Conservation (phyloP, 2,113 vertebrate species). For the Rynchops niger region DNA sequence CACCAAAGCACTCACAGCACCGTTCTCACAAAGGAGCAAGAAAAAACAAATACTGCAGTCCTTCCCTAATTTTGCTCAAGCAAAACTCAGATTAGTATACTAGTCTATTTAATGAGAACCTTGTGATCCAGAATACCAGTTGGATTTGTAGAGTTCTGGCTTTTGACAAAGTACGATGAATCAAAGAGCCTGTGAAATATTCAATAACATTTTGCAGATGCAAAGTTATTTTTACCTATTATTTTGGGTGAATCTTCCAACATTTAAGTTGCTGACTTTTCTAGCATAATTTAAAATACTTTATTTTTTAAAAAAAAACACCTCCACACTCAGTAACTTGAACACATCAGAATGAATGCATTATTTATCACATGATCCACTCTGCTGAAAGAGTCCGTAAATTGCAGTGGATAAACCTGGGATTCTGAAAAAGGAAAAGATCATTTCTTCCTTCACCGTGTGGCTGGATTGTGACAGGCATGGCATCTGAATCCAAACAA, state of each 20-base stretch:
- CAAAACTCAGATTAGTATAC: neutral
- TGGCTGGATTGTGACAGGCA: neutral
- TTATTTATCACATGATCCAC: neutral
- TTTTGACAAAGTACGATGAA: neutral
- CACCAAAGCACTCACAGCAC: neutral
- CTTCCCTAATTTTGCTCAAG: neutral
- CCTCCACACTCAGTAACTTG: neutral
- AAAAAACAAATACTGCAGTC: neutral
- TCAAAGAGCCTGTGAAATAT: neutral
- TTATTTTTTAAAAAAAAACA: neutral
- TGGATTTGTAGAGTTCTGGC: neutral
- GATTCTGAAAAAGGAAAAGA: neutral
- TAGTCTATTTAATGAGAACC: neutral
- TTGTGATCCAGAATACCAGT: fast-evolving
- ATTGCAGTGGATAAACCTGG: neutral
- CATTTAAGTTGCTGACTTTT: neutral
- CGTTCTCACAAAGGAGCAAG: neutral
- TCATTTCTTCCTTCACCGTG: neutral
- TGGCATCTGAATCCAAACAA: neutral
- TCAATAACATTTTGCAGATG: neutral
- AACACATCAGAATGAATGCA: neutral
- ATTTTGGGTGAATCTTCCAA: neutral
- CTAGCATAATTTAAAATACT: neutral
- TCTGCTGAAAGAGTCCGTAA: neutral
- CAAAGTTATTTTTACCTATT: neutral